Evolutionary conservation across 1,140 invertebrate species (phyloP), one percentile per base, ranked within the genome.

Genomic region (Nasonia giraulti): DNA sequence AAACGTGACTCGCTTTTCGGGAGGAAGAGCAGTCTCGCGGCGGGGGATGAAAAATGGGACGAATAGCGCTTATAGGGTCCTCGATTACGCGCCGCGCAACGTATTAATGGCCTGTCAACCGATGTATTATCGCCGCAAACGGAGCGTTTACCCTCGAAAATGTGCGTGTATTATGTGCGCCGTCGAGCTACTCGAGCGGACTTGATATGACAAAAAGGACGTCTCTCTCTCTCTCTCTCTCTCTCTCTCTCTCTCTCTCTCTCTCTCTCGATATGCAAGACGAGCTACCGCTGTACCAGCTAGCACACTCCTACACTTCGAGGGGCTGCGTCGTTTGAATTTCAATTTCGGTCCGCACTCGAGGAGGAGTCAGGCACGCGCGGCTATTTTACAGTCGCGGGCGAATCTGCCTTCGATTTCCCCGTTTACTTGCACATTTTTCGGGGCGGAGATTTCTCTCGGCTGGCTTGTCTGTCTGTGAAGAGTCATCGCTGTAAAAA

Each of bases 1-100:
- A 88, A 89, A 89, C 87, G 87, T 88, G 87, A 88, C 87, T 87
- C 86, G 87, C 79, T 87, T 87, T 85, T 79, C 85, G 69, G 80
- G 83, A 31, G 31, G 17, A n/a, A n/a, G 6, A 40, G 11, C 20
- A 40, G 78, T 14, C 47, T 77, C 78, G 86, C 81, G 75, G 31
- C 81, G 75, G 31, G 85, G 85, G 87, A 80, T 74, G 77, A 71
- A 84, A 84, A 80, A 87, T 87, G 84, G 76, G 44, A 20, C 44
- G 79, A 86, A 33, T 47, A 68, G 76, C 10, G 68, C 23, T n/a
- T 62, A 62, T 76, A 33, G 82, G 74, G 17, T 62, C 76, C 79
- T 78, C 79, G 85, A 82, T 78, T 80, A 86, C 71, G 23, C 4
- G 71, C 44, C n/a, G 17, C 40, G 6, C 47, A n/a, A 31, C 47